Evolutionary conservation across 2,888 invertebrate genomes (phyloP), one percentile per base, ranked within the genome.

Genomic region (Omphaloscelis lunosa): DNA sequence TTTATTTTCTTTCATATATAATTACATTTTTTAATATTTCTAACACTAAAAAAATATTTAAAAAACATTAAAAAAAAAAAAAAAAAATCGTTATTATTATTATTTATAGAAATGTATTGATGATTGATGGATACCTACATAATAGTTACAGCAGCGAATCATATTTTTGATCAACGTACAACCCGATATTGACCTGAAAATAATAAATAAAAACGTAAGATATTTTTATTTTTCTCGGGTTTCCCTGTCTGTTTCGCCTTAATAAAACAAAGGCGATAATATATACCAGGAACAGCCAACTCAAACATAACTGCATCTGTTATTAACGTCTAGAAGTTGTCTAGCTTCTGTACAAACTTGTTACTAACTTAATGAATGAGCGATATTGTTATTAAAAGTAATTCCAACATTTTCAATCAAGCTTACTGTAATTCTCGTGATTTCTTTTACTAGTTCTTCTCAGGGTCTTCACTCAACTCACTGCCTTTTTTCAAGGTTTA

Each of bases 351-450:
- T 23, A 61, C 56, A 45, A 79, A 80, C 82, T 82, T 72, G 71
- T 75, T 70, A 62, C 7, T 0, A 70, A 84, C 76, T 79, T 56
- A 65, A 41, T n/a, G 34, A 74, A 79, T 63, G 79, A 75, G 48
- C 65, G 66, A 75, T 48, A 20, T 72, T 69, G 69, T 83, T 75
- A 72, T 72, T 51, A 62, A 84, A 78, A 80, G 75, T 82, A 75
- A 76, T 80, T 69, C 17, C 51, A 84, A 73, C 83, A 62, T 72
- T 78, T 80, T 80, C 62, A 67, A 70, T 84, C 80, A 72, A 83
- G 76, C 58, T 80, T 66, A 53, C 8, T 66, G 69, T 51, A 77
- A 77, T 80, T 75, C 51, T 58, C 66, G 51, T 58, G n/a, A 56
- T 80, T 80, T 67, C 8, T 71, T 65, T 71, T 29, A 34, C 7